Conservation (phyloP, 2,797 vertebrate species). For the Morus bassanus region DNA sequence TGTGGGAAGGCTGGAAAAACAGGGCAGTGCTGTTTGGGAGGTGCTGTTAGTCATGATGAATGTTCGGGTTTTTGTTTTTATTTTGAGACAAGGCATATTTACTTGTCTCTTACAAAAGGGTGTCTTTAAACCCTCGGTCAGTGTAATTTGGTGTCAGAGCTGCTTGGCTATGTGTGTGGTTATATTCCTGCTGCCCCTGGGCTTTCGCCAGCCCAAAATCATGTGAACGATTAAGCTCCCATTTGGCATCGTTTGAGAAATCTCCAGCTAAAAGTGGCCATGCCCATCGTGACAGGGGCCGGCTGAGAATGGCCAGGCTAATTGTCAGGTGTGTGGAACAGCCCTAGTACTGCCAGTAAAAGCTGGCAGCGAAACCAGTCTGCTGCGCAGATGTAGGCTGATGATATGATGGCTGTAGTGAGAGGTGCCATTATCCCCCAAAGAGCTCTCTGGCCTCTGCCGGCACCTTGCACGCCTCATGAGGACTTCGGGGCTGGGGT, state of each 20-base stretch:
- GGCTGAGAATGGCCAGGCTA: not conserved
- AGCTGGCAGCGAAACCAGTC: not conserved
- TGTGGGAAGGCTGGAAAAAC: slow-evolving; percentile 26
- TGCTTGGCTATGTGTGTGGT: not conserved
- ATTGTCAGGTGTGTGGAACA: not conserved
- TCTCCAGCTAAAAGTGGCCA: not conserved
- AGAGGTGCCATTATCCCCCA: not conserved
- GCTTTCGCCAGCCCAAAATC: not conserved
- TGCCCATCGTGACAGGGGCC: rapidly evolving
- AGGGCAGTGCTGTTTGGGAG: not conserved
- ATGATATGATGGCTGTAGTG: rapidly evolving
- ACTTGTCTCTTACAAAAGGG: not conserved
- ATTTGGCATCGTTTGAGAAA: not conserved
- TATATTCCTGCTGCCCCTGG: not conserved
- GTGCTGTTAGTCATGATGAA: not conserved
- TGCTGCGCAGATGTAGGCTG: not conserved
- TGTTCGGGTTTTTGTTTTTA: not conserved
- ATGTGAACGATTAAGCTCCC: rapidly evolving
- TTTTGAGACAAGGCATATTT: not conserved
- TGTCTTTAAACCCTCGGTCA: not conserved
- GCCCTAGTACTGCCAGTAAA: not conserved
- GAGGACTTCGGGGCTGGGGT: not conserved
- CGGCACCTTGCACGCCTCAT: rapidly evolving
- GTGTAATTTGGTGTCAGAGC: not conserved
- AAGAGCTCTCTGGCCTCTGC: not conserved